Conservation (phyloP, 2,113 vertebrate genomes). For the Chrysemys picta region DNA sequence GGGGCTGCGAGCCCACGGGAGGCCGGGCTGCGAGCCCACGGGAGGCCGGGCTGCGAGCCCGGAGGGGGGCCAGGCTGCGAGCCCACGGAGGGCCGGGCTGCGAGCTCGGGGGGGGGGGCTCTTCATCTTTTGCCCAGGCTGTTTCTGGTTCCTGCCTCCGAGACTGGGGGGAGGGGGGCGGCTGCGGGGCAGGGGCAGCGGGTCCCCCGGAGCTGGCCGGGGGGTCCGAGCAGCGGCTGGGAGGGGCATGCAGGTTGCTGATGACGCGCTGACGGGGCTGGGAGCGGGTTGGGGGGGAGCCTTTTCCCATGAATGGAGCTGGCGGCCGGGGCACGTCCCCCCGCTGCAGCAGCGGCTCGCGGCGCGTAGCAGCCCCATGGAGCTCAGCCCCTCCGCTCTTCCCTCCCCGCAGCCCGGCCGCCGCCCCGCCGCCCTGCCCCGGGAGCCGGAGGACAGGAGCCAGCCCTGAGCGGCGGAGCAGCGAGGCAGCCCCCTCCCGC, state of each 20-base stretch:
- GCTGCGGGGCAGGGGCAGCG: too few relatives aligned
- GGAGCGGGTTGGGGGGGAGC: neutral
- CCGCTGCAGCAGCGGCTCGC: neutral
- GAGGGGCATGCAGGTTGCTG: conserved; percentile 36
- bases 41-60: too few relatives aligned
- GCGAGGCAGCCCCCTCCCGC: conserved; percentile 36
- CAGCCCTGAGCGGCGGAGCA: neutral
- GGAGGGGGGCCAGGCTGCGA: too few relatives aligned
- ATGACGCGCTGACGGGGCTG: neutral
- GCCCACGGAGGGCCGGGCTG: too few relatives aligned
- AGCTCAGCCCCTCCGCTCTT: neutral
- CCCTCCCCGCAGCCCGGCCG: conserved; percentile 58
- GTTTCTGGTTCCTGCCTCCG: too few relatives aligned
- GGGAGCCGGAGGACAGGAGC: neutral
- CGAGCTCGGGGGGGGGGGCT: too few relatives aligned
- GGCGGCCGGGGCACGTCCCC: neutral
- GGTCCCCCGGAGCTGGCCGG: too few relatives aligned
- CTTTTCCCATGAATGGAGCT: neutral
- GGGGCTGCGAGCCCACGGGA: too few relatives aligned
- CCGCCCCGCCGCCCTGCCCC: conserved; percentile 14
- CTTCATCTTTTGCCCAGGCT: too few relatives aligned
- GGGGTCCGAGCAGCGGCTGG: neutral
- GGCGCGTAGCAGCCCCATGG: neutral
- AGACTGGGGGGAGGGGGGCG: too few relatives aligned
- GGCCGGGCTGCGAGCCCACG: too few relatives aligned